A percentile compares a stretch with the other conserved stretches of the same genome.
These are phyloP conservation scores for Chrysochloris asiatica DNA, from an alignment of 2,113 vertebrate species.

Conservation along the genomic window DNA sequence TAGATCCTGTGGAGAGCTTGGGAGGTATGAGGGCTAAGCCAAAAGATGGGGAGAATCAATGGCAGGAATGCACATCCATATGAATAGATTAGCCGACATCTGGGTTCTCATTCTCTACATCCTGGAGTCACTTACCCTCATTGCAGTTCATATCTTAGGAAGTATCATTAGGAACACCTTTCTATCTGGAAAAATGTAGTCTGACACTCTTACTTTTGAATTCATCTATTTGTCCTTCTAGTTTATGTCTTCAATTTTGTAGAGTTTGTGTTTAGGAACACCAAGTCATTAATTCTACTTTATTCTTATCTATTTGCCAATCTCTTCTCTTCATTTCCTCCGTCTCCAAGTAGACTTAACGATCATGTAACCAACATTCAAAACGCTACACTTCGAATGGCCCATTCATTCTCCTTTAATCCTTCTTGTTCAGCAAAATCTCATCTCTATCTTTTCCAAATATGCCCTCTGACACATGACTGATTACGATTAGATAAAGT, in stretches of 20 bases:
- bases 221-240: not conserved
- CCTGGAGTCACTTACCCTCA: not conserved
- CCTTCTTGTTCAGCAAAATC: not conserved
- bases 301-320: not conserved
- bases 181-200: not conserved
- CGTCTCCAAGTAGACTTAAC: not conserved
- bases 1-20: not conserved
- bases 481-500: not conserved
- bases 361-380: not conserved
- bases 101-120: not conserved
- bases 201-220: not conserved
- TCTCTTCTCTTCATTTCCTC: not conserved
- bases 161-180: not conserved
- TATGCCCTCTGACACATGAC: not conserved
- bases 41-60: too few species aligned
- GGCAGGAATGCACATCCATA: too few species aligned
- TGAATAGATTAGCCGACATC: too few species aligned
- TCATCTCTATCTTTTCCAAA: not conserved
- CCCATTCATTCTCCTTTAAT: not conserved
- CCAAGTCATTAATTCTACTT: not conserved
- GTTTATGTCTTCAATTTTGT: not conserved
- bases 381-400: not conserved
- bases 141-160: not conserved
- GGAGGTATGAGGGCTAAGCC: not conserved
- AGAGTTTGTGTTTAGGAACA: not conserved